Evolutionary conservation across 2,888 invertebrate genomes (phyloP), one percentile per base, ranked within the genome.

Genomic region (Stenodema calcarata): DNA sequence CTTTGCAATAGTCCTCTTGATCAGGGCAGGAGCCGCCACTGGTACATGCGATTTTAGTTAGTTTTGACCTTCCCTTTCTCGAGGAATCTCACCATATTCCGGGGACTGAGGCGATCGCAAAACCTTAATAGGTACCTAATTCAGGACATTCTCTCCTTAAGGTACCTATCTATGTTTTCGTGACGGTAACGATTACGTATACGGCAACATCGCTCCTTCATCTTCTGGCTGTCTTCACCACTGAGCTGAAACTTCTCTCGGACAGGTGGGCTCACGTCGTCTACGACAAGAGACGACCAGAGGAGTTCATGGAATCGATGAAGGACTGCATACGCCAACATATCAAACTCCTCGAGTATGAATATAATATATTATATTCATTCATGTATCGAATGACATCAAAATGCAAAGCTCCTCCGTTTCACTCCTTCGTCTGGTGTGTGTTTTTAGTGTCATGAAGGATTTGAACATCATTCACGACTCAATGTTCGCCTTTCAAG

Each of bases 361-460:
- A 35, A 35, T 7, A 35, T 35, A 35, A 35, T 35, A 35, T 35
- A 35, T 35, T 4, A 35, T 35, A 7, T 7, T 35, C 35, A 4
- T n/a, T n/a, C n/a, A n/a, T n/a, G n/a, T n/a, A n/a, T n/a, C n/a
- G n/a, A n/a, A n/a, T n/a, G n/a, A n/a, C n/a, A n/a, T n/a, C n/a
- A n/a, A n/a, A n/a, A n/a, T n/a, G n/a, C n/a, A n/a, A n/a, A n/a
- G n/a, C n/a, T n/a, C n/a, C n/a, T n/a, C n/a, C n/a, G n/a, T n/a
- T n/a, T n/a, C n/a, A n/a, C n/a, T n/a, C n/a, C n/a, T n/a, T n/a
- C n/a, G n/a, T n/a, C n/a, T n/a, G n/a, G n/a, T n/a, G n/a, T n/a
- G n/a, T n/a, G n/a, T n/a, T n/a, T n/a, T n/a, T n/a, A 82, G 82
- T 14, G 82, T 82, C 23, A 69, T 82, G 82, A 47, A 70, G 35